Evolutionary conservation across 1,140 invertebrate species (phyloP).

Genomic region (Cydia strobilella): DNA sequence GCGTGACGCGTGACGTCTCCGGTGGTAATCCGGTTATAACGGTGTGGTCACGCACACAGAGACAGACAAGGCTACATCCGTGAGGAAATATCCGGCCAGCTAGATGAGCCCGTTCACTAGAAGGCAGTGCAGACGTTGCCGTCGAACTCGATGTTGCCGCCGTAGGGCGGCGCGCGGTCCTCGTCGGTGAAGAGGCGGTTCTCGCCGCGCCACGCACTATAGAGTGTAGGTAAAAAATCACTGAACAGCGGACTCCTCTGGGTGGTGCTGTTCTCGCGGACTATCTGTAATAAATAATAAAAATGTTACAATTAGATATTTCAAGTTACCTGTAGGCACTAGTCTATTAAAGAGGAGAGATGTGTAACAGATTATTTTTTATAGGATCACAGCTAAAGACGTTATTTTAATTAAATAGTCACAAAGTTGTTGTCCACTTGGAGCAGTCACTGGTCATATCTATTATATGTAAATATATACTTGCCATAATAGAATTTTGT

Average conservation of each 20-base stretch:
- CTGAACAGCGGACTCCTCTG: slow-evolving; percentile 62
- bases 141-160: slow-evolving; percentile 64
- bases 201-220: slow-evolving; percentile 60
- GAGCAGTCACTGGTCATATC: too few relatives aligned
- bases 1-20: background rate
- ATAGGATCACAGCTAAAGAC: too few relatives aligned
- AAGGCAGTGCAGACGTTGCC: slow-evolving; percentile 69
- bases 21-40: too few relatives aligned
- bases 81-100: slow-evolving; percentile 10
- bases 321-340: background rate
- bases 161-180: slow-evolving; percentile 34
- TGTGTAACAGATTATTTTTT: too few relatives aligned
- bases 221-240: slow-evolving; percentile 69
- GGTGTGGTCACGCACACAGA: background rate
- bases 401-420: too few relatives aligned
- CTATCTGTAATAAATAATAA: slow-evolving; percentile 51
- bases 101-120: slow-evolving; percentile 49
- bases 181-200: slow-evolving; percentile 42
- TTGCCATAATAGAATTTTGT: too few relatives aligned
- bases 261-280: slow-evolving; percentile 59
- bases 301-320: slow-evolving; percentile 19
- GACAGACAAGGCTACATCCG: background rate
- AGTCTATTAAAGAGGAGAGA: too few relatives aligned
- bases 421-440: too few relatives aligned
- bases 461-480: too few relatives aligned